Evolutionary conservation across 2,797 vertebrate genomes (phyloP).

Genomic region (Sebastes steindachneri): DNA sequence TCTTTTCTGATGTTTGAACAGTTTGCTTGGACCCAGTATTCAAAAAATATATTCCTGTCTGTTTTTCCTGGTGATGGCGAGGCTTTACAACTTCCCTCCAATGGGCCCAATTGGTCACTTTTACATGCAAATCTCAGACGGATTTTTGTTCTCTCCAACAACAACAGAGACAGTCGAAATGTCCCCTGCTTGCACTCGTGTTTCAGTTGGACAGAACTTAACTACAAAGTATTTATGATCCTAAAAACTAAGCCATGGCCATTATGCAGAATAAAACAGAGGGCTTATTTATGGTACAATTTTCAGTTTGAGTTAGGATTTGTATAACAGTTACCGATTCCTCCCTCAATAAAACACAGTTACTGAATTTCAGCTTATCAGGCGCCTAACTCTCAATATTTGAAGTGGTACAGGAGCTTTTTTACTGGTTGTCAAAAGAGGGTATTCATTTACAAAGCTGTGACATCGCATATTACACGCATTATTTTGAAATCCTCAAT

Average conservation of each 20-base stretch:
- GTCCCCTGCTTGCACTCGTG: slow-evolving; percentile 18
- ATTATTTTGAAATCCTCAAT: slow-evolving; percentile 11
- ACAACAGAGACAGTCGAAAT: slow-evolving; percentile 53
- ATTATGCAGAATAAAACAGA: neutral
- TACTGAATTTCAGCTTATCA: neutral
- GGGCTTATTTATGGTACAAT: neutral
- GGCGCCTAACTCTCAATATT: neutral
- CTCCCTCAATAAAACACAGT: neutral
- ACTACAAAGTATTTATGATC: slow-evolving; percentile 44
- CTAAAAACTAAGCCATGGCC: slow-evolving; percentile 19
- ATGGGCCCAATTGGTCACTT: slow-evolving; percentile 23
- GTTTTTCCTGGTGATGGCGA: slow-evolving; percentile 37
- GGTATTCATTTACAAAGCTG: neutral
- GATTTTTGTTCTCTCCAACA: slow-evolving; percentile 51
- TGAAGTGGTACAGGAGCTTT: neutral
- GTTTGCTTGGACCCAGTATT: slow-evolving; percentile 27
- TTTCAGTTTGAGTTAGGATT: slow-evolving; percentile 9
- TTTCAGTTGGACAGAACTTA: slow-evolving; percentile 36
- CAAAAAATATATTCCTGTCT: slow-evolving; percentile 26
- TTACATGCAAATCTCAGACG: slow-evolving; percentile 40
- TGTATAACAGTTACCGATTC: neutral
- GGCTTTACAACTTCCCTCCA: slow-evolving; percentile 51
- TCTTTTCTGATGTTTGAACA: slow-evolving; percentile 17
- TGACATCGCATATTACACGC: slow-evolving; percentile 7
- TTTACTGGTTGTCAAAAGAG: neutral